phyloP scores from a whole-genome alignment of 2,888 invertebrate species.

The Eristalis arbustorum region DNA sequence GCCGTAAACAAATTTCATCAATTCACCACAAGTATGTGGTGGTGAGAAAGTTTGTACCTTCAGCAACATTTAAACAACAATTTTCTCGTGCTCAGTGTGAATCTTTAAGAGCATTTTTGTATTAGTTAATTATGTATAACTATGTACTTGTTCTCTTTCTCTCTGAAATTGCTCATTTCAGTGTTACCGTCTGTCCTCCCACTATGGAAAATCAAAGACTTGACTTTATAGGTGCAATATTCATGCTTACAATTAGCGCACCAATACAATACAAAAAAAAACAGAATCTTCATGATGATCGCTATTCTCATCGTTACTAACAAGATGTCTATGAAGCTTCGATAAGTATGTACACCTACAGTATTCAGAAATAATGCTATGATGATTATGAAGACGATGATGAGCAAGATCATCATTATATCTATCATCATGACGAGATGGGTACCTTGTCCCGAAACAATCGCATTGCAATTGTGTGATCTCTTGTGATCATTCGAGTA shows the following conservation, averaged over 20 bases:
- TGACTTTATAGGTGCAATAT: slow-evolving; percentile 46
- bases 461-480: slow-evolving; percentile 66
- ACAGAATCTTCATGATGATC: slow-evolving; percentile 32
- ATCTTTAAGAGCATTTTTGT: slow-evolving; percentile 35
- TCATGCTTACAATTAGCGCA: slow-evolving; percentile 34
- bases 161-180: slow-evolving; percentile 12
- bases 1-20: background rate
- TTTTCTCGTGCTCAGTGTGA: slow-evolving; percentile 1
- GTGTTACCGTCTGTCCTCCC: slow-evolving; percentile 7
- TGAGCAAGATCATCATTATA: slow-evolving; percentile 43
- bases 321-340: slow-evolving; percentile 28
- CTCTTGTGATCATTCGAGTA: slow-evolving; percentile 63
- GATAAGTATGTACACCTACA: slow-evolving; percentile 23
- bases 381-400: slow-evolving; percentile 52
- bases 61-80: background rate
- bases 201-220: slow-evolving; percentile 14
- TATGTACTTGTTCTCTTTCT: slow-evolving; percentile 39
- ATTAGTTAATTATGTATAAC: slow-evolving; percentile 37
- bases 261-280: slow-evolving; percentile 12
- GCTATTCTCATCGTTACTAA: slow-evolving; percentile 50
- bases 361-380: slow-evolving; percentile 18
- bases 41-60: background rate
- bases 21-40: background rate
- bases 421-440: slow-evolving; percentile 16
- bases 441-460: slow-evolving; percentile 59